A percentile compares a stretch with the other conserved stretches of the same genome.
These are phyloP conservation scores for Euura saliciscinereae DNA, from an alignment of 1,140 invertebrate genomes.

Conservation along the genomic window DNA sequence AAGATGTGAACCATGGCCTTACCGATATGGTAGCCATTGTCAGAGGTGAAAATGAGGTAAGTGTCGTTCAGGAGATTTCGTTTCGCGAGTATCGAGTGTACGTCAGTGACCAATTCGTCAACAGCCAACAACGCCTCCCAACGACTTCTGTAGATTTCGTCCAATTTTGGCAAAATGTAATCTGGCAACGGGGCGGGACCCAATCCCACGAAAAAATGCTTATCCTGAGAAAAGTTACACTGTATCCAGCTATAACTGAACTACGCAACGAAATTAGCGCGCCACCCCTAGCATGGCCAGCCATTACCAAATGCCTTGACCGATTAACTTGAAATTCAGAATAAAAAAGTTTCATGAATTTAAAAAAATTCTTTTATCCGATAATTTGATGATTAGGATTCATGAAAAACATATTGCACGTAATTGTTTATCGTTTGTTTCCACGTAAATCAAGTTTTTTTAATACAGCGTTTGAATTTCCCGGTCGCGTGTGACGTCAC, in stretches of 20 bases:
- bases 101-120: constrained; percentile 78
- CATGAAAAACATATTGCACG: neutral
- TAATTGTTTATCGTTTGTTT: no score
- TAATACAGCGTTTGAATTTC: no score
- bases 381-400: neutral
- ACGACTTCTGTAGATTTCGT: constrained; percentile 71
- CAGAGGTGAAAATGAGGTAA: constrained; percentile 83
- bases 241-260: neutral
- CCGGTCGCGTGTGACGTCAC: no score
- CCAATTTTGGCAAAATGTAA: constrained; percentile 64
- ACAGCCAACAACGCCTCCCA: constrained; percentile 84
- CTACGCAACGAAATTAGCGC: no score
- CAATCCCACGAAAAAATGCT: constrained; percentile 80
- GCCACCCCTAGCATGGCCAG: no score
- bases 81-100: constrained; percentile 65
- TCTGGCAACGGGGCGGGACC: constrained; percentile 67
- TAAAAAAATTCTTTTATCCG: neutral
- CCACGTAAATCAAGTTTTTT: no score
- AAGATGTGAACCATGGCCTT: constrained; percentile 32
- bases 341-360: no score
- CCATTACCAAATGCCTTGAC: no score
- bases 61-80: constrained; percentile 71
- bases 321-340: no score
- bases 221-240: constrained; percentile 61
- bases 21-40: constrained; percentile 91